Evolutionary conservation across 2,888 invertebrate genomes (phyloP), one percentile per base, ranked within the genome.

Genomic region (Drosophila helvetica): DNA sequence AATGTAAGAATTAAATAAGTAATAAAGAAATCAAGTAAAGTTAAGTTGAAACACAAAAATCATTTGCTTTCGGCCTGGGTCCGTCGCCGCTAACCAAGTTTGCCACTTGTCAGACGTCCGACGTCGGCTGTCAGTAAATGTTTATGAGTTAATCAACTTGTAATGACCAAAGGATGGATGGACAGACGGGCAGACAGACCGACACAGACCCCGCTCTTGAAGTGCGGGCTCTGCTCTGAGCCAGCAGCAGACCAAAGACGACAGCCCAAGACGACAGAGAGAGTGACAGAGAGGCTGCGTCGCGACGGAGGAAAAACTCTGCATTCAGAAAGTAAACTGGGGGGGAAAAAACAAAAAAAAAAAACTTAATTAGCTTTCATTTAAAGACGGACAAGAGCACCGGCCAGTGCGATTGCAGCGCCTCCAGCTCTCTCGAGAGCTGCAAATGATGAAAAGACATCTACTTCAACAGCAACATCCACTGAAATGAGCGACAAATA

Each of bases 341-440:
- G 22, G 22, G 70, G 62, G 22, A 6, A 66, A 81, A 86, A 86
- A 75, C 86, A 80, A 83, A 85, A 86, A 86, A 75, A 88, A 80
- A 83, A 85, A 86, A 87, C 77, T 86, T 85, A 85, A 85, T 85
- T 85, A 85, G 88, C 88, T 88, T 88, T 85, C 88, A 81, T 85
- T 88, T 86, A 83, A 83, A 87, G 80, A 74, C 84, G 59, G 61
- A 75, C 65, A 72, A 67, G 78, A 75, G 78, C 33, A 3, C 5
- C 33, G 33, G 33, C 33, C 63, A 66, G 66, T 6, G n/a, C 69
- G 68, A 74, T 68, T 79, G 68, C 60, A 78, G 67, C 47, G 38
- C 54, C 64, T 38, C 45, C 17, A 17, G 25, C 25, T 46, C 22
- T 55, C 30, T n/a, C n/a, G 33, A 62, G 62, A 69, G 79, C 75